These are phyloP conservation scores for Tachysurus vachellii DNA, from an alignment of 2,113 vertebrate genomes.

Conservation along the genomic window DNA sequence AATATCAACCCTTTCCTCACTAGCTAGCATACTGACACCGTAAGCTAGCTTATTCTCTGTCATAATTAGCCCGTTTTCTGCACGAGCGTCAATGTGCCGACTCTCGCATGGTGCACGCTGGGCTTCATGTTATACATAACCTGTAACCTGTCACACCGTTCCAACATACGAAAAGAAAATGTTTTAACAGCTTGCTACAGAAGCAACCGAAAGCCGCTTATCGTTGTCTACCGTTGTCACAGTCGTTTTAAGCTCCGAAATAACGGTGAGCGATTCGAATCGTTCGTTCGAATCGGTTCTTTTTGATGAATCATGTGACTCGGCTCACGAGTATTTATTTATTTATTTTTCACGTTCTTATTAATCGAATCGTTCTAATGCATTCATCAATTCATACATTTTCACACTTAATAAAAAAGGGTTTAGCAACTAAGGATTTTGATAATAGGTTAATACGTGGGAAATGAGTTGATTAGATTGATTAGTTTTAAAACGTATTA, in stretches of 20 bases:
- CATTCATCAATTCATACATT: not conserved
- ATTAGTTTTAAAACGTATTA: not conserved
- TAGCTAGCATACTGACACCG: not conserved
- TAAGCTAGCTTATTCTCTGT: not conserved
- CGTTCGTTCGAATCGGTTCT: not conserved
- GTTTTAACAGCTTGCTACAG: not conserved
- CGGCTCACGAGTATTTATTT: not conserved
- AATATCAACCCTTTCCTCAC: not conserved
- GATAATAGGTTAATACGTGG: not conserved
- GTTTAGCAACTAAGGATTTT: not conserved
- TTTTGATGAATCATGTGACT: not conserved
- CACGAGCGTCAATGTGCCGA: not conserved
- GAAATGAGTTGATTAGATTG: not conserved
- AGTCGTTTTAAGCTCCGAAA: not conserved
- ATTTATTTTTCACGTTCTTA: not conserved
- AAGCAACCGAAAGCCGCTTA: not conserved
- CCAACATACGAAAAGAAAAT: not conserved
- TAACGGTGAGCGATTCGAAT: not conserved
- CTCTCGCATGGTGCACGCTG: not conserved
- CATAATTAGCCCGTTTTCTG: constrained; percentile 5
- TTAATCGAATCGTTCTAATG: not conserved
- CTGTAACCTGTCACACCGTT: not conserved
- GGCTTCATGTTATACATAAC: not conserved
- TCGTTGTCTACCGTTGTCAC: no score
- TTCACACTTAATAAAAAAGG: not conserved